Evolutionary conservation across 2,797 vertebrate species (phyloP), one percentile per base, ranked within the genome.

Genomic region (Danio aesculapii): DNA sequence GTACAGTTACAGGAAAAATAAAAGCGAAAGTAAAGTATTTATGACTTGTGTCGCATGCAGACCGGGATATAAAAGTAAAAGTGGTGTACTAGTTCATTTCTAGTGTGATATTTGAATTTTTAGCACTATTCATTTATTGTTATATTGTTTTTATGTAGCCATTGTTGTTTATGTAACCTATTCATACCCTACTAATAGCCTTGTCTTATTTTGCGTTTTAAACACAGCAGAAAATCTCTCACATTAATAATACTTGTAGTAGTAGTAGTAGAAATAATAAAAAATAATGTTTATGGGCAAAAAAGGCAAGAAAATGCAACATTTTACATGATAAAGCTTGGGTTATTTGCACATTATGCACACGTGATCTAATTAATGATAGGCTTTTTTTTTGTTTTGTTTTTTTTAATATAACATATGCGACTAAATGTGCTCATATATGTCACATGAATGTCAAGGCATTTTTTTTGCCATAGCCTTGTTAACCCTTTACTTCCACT

Each of bases 11-110:
- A 21, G 6, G 8, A 62, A 64, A 83, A 75, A 50, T 46, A 75
- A 79, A 83, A 83, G 82, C 63, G 82, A 83, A 83, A 83, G 77
- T 80, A 46, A 30, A 46, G 21, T 14, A 9, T 68, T 70, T 70
- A 46, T 69, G 52, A 68, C 64, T 47, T 17, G 19, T 57, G 52
- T 41, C 17, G 6, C 19, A 8, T 19, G 47, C 21, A 64, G 10
- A 12, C 19, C 10, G 19, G 13, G 5, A n/a, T 52, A 19, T 66
- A 21, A 6, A 7, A 21, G 11, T 58, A 21, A 46, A 72, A 46
- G n/a, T 73, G 41, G 12, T 16, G 8, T 12, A 10, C 17, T 5
- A 46, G 0, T 49, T 49, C 5, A 12, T 55, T 71, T 47, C 17
- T 43, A 5, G 12, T 62, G 19, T 14, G 1, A 3, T 30, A 30